Percentiles rank a stretch among this genome's conserved stretches.
phyloP scores from a whole-genome alignment of 2,113 vertebrate genomes.

The Hippocampus barbouri region DNA sequence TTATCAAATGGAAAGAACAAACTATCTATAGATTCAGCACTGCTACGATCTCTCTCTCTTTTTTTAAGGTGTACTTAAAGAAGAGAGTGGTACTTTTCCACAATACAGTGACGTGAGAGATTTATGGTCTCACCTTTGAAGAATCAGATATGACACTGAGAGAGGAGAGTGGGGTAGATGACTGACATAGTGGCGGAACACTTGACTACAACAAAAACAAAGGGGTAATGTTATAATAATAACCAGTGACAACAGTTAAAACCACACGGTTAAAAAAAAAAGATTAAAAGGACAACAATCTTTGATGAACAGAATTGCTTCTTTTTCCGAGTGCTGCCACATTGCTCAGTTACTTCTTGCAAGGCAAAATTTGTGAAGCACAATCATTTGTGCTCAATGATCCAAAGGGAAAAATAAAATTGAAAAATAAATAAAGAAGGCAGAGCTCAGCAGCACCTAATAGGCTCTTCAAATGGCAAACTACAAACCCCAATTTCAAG shows the following conservation, averaged over 20 bases:
- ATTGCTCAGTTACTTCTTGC: neutral
- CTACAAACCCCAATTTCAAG: neutral
- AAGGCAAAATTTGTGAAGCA: neutral
- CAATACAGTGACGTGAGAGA: neutral
- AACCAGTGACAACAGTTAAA: neutral
- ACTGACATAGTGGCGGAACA: neutral
- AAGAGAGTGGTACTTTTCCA: neutral
- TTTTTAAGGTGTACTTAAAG: too few species aligned
- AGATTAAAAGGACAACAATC: too few species aligned
- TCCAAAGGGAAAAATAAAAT: neutral
- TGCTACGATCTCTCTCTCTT: too few species aligned
- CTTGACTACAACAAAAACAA: neutral
- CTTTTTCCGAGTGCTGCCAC: too few species aligned
- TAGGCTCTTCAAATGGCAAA: neutral
- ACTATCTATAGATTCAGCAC: too few species aligned
- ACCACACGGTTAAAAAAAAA: too few species aligned
- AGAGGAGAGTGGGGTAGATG: neutral
- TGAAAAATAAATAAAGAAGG: neutral
- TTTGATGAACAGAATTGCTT: neutral
- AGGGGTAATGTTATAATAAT: neutral
- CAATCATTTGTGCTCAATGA: neutral
- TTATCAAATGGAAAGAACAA: too few species aligned
- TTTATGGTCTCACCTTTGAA: slow-evolving; percentile 31
- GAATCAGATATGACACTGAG: slow-evolving; percentile 2
- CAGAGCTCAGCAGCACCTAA: neutral